These are phyloP conservation scores for Tortrix viridana DNA, from an alignment of 2,888 invertebrate species.

Conservation along the genomic window DNA sequence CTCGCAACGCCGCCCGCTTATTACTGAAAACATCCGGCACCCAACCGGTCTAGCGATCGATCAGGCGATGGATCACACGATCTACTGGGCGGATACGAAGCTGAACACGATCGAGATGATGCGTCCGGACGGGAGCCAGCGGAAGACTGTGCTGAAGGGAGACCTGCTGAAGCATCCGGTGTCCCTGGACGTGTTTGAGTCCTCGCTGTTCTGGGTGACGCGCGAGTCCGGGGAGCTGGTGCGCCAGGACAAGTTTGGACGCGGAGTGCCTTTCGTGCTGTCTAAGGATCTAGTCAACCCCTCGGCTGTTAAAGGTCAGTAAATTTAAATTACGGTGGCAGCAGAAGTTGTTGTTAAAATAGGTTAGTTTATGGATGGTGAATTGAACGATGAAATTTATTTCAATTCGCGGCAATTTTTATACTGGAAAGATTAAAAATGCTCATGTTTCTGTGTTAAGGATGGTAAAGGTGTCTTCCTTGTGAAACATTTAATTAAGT, in stretches of 20 bases:
- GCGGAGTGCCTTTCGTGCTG: conserved; percentile 94
- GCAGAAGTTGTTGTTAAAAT: not conserved
- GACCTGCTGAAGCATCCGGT: conserved; percentile 90
- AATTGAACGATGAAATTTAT: no score
- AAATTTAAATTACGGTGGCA: not conserved
- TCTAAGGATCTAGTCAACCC: conserved; percentile 94
- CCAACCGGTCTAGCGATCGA: conserved; percentile 97
- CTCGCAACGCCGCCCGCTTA: conserved; percentile 91
- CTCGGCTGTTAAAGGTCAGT: conserved; percentile 90
- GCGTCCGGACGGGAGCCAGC: conserved; percentile 90
- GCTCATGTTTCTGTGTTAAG: no score
- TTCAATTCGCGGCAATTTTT: no score
- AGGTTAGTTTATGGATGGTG: no score
- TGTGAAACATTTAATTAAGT: no score
- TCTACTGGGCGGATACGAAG: conserved; percentile 99
- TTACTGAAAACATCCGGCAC: conserved; percentile 92
- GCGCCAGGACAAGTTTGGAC: conserved; percentile 97
- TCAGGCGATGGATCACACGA: conserved; percentile 92
- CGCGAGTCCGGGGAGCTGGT: conserved; percentile 93
- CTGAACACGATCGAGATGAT: conserved; percentile 95
- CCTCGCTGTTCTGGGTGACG: conserved; percentile 96
- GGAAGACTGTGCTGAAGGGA: conserved; percentile 90
- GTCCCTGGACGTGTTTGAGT: conserved; percentile 97
- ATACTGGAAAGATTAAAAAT: no score
- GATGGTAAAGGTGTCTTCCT: no score